These are phyloP conservation scores for Sarcophaga peregrina DNA, from an alignment of 1,140 invertebrate genomes.

Conservation along the genomic window DNA sequence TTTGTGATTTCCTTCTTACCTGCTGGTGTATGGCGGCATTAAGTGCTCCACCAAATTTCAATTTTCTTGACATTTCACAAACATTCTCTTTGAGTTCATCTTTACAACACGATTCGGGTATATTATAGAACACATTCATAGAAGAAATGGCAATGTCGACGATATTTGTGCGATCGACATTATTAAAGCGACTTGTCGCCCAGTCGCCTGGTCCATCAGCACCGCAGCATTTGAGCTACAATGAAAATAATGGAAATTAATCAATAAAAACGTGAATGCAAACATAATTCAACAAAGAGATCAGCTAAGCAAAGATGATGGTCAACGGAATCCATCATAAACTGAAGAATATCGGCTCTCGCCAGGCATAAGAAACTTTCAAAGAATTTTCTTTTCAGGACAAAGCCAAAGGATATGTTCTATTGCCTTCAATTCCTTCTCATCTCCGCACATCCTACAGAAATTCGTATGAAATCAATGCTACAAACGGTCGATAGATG, in stretches of 20 bases:
- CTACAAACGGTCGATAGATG: too few species aligned
- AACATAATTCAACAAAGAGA: too few species aligned
- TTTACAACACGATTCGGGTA: constrained; percentile 75
- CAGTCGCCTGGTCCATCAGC: constrained; percentile 78
- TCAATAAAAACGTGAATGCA: too few species aligned
- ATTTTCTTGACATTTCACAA: constrained; percentile 68
- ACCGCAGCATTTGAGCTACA: constrained; percentile 78
- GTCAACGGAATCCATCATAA: too few species aligned
- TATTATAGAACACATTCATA: constrained; percentile 67
- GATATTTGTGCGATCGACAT: constrained; percentile 62
- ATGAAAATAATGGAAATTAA: constrained; percentile 46
- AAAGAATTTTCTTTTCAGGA: too few species aligned
- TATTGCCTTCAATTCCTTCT: too few species aligned
- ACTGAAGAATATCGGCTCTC: too few species aligned
- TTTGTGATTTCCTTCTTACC: constrained; percentile 62
- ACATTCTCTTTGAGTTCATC: constrained; percentile 60
- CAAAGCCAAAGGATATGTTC: too few species aligned
- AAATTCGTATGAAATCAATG: too few species aligned
- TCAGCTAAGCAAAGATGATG: too few species aligned
- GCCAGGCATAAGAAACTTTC: too few species aligned
- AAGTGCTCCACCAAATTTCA: constrained; percentile 68
- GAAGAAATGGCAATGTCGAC: constrained; percentile 63
- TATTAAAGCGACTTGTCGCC: constrained; percentile 74
- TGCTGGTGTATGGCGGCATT: constrained; percentile 70
- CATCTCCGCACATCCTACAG: too few species aligned